Conservation (phyloP, 2,113 vertebrate genomes). For the Corydoras maculifer region DNA sequence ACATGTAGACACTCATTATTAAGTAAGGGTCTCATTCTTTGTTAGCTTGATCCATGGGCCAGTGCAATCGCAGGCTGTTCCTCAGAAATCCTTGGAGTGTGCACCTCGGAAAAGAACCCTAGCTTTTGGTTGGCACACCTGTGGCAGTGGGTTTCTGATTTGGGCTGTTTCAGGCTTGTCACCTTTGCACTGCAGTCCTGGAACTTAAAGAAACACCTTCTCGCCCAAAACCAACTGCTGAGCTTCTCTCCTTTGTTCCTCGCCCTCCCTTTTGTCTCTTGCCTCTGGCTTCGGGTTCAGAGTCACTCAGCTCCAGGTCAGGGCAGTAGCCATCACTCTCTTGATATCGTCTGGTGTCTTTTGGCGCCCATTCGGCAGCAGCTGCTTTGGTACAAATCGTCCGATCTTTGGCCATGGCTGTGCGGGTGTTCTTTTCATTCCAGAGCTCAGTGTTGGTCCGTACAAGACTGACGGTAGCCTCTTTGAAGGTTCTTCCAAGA, state of each 20-base stretch:
- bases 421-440: slow-evolving; percentile 73
- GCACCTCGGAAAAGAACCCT: too few relatives aligned
- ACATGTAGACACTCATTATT: too few relatives aligned
- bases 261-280: slow-evolving; percentile 60
- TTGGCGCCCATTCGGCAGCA: slow-evolving; percentile 58
- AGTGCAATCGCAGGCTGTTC: too few relatives aligned
- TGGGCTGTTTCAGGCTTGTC: slow-evolving; percentile 60
- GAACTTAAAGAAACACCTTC: slow-evolving; percentile 65
- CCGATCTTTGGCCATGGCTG: slow-evolving; percentile 67
- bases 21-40: too few relatives aligned
- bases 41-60: too few relatives aligned
- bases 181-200: slow-evolving; percentile 82
- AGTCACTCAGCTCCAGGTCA: slow-evolving; percentile 92
- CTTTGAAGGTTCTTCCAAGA: slow-evolving; percentile 85
- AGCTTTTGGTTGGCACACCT: background rate
- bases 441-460: slow-evolving; percentile 80
- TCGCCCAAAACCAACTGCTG: slow-evolving; percentile 58
- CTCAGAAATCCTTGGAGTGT: too few relatives aligned
- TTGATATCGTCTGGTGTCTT: slow-evolving; percentile 67
- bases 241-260: slow-evolving; percentile 60
- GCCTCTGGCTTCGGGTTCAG: slow-evolving; percentile 83
- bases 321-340: slow-evolving; percentile 96
- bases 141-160: slow-evolving; percentile 11
- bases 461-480: slow-evolving; percentile 81
- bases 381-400: slow-evolving; percentile 72